Evolutionary conservation across 2,113 vertebrate genomes (phyloP), one percentile per base, ranked within the genome.

Genomic region (Haliaeetus leucogaster): DNA sequence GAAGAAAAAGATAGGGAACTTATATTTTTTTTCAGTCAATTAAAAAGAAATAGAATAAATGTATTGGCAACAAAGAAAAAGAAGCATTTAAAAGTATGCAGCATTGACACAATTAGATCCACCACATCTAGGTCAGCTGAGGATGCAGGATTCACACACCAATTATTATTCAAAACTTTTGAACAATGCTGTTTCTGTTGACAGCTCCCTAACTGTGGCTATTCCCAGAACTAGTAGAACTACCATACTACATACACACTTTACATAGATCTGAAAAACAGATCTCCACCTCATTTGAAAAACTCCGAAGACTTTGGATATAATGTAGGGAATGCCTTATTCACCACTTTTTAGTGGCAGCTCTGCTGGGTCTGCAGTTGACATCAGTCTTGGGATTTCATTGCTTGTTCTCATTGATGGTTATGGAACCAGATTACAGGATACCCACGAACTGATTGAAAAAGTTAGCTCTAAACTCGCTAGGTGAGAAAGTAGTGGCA

Each of bases 101-200:
- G 17, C 21, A 47, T 21, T 96, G 89, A 94, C 90, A 94, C 94
- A 96, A 97, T 93, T 85, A 91, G 72, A 95, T 87, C 63, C 68
- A 96, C 82, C 86, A 93, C 82, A 96, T 85, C 85, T 95, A 96
- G 89, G 94, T 92, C 92, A 96, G 79, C 50, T 87, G 79, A 91
- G 82, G 84, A 96, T 90, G 42, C 74, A 62, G 66, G 62, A 95
- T 82, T 95, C 86, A 86, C 70, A 76, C 63, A 71, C 23, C 62
- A 55, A 92, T 95, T 90, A 95, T 86, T 95, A 95, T 95, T 95
- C 87, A 97, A 93, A 96, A 92, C 66, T 87, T 94, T 25, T 80
- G 45, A 97, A 78, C 62, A 71, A 71, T 47, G 19, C n/a, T 66
- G 58, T 71, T 93, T 87, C 4, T 0, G 90, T 62, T 76, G 88